Evolutionary conservation across 2,888 invertebrate genomes (phyloP), one percentile per base, ranked within the genome.

Genomic region (Sisyra nigra): DNA sequence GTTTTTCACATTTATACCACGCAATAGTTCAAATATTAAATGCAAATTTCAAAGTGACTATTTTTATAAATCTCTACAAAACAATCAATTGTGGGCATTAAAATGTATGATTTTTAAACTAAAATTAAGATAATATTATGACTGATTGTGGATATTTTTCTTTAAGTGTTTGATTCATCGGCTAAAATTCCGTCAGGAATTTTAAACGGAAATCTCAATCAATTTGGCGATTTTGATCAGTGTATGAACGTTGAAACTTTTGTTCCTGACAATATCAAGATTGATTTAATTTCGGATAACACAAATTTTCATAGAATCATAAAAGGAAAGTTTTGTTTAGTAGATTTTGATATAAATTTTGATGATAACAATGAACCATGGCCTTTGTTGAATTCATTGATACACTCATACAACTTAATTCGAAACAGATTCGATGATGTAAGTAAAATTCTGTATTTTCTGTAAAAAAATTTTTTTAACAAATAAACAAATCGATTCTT

Each of bases 191-290:
- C 80, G 1, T 70, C 80, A 1, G 80, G 80, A 29, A 67, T 80
- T 35, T 58, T 80, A 14, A 76, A 68, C 51, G 80, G 80, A 8
- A 80, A 80, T 51, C 69, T 71, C 5, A 78, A 80, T 61, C 80
- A 80, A 51, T 72, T 72, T 40, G 80, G 80, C 0, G 78, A 80
- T 59, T 79, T 72, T 51, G 78, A 80, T 59, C 74, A 78, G 54
- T 80, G 80, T 54, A 59, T 80, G 46, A 24, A 24, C 7, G 3
- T 24, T 3, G 7, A 24, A 24, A 24, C 24, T 24, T 24, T 24
- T 3, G 7, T 24, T 24, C 7, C 24, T 24, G 24, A 24, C 5
- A 7, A 24, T 24, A 24, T 3, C 7, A 7, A 24, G 7, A 24
- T 7, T 24, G 7, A 24, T 24, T 63, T 63, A 49, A 56, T 71